Evolutionary conservation across 1,140 invertebrate genomes (phyloP).

Genomic region (Drosophila serrata): DNA sequence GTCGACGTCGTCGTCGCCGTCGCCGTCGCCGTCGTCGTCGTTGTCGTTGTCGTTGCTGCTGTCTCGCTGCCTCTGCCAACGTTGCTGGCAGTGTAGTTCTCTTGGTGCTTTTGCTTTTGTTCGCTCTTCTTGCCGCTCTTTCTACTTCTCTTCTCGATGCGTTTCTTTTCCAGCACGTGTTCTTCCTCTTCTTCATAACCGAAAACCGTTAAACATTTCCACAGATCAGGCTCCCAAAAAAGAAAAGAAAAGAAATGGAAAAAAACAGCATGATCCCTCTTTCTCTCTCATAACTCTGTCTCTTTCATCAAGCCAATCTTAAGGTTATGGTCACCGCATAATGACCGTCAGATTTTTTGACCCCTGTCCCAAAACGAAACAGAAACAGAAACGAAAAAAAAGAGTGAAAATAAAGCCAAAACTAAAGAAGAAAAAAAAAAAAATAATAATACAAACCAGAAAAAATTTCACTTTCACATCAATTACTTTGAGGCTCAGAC

Average conservation of each 20-base stretch:
- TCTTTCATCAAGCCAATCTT: slow-evolving; percentile 37
- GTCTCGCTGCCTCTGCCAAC: slow-evolving; percentile 19
- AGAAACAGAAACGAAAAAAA: slow-evolving; percentile 17
- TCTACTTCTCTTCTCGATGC: slow-evolving; percentile 15
- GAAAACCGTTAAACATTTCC: slow-evolving; percentile 8
- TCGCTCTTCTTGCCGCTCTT: slow-evolving; percentile 9
- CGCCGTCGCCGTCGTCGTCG: too few relatives aligned
- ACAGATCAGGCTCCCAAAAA: slow-evolving; percentile 32
- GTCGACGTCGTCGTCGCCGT: slow-evolving; percentile 11
- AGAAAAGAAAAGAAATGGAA: slow-evolving; percentile 9
- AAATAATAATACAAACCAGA: slow-evolving; percentile 31
- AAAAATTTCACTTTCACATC: slow-evolving; percentile 82
- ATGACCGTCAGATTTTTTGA: slow-evolving; percentile 51
- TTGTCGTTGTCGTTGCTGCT: too few relatives aligned
- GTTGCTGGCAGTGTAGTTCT: slow-evolving; percentile 22
- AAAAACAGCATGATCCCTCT: slow-evolving; percentile 39
- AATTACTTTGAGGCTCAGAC: slow-evolving; percentile 59
- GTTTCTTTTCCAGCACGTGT: slow-evolving; percentile 54
- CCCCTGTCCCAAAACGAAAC: slow-evolving; percentile 34
- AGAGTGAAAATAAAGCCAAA: slow-evolving; percentile 43
- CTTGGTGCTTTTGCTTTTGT: slow-evolving; percentile 17
- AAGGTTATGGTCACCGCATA: slow-evolving; percentile 76
- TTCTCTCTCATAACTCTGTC: not conserved
- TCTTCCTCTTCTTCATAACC: slow-evolving; percentile 46
- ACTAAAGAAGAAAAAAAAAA: slow-evolving; percentile 15